Percentiles rank a stretch among this genome's conserved stretches.
Evolutionary conservation across 1,140 invertebrate species (phyloP).

Genomic region (Macrobrachium nipponense): DNA sequence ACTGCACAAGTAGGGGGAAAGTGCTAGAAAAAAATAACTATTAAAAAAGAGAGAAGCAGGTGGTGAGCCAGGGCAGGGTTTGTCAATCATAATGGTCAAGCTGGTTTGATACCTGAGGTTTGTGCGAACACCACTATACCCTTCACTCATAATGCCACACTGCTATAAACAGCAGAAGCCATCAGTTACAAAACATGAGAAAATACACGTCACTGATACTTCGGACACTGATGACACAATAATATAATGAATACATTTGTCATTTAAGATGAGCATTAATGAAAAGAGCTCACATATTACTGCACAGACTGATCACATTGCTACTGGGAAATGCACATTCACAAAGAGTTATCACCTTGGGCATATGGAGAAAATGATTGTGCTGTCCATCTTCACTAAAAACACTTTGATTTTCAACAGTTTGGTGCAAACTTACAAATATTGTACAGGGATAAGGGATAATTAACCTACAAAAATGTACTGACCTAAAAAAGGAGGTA

Average conservation of each 20-base stretch:
- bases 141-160: constrained; percentile 46
- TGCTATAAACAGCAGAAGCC: constrained; percentile 51
- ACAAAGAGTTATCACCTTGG: constrained; percentile 57
- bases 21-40: not conserved
- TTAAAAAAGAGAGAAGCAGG: constrained; percentile 1
- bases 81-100: constrained; percentile 39
- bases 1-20: constrained; percentile 43
- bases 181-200: constrained; percentile 57
- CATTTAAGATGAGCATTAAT: constrained; percentile 59
- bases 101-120: constrained; percentile 53
- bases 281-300: constrained; percentile 54
- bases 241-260: constrained; percentile 61
- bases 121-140: constrained; percentile 46
- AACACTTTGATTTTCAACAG: constrained; percentile 63
- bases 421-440: constrained; percentile 64
- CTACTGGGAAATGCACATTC: constrained; percentile 60
- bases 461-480: constrained; percentile 59
- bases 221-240: constrained; percentile 59
- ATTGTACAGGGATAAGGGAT: constrained; percentile 61
- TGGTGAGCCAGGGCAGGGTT: not conserved
- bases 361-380: constrained; percentile 63
- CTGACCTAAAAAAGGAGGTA: constrained; percentile 62
- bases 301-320: constrained; percentile 53
- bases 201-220: constrained; percentile 52
- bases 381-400: constrained; percentile 63